These are phyloP conservation scores for Chymomyza fuscimana DNA, from an alignment of 2,888 invertebrate genomes.

Conservation along the genomic window DNA sequence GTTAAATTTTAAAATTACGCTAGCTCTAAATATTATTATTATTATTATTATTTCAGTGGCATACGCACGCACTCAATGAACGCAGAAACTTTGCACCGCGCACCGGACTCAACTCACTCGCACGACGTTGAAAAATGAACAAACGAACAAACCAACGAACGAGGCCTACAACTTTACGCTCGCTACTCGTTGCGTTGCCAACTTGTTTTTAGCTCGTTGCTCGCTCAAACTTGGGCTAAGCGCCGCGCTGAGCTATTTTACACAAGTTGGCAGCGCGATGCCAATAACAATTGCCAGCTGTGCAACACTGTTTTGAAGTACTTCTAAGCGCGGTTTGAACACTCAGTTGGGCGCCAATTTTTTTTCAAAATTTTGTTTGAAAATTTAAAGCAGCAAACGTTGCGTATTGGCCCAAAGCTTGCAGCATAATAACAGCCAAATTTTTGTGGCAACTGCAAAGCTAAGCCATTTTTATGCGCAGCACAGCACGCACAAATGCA, in stretches of 20 bases:
- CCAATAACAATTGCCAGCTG: not conserved
- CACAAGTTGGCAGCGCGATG: not conserved
- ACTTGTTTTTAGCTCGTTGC: not conserved
- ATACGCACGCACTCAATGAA: slow-evolving; percentile 8
- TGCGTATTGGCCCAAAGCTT: not conserved
- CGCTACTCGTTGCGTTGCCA: not conserved
- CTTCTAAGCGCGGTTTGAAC: not conserved
- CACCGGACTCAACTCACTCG: not conserved
- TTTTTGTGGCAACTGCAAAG: not conserved
- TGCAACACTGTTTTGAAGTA: slow-evolving; percentile 1
- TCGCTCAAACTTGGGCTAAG: not conserved
- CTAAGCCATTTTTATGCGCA: not conserved
- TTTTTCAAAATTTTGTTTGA: not conserved
- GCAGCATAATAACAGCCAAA: not conserved
- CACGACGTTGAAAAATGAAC: slow-evolving; percentile 3
- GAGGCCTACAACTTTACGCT: not conserved
- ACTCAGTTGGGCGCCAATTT: not conserved
- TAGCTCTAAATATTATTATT: not conserved
- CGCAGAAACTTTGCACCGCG: slow-evolving; percentile 1
- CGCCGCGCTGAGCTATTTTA: not conserved
- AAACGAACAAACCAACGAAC: not conserved
- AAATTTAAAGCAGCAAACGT: not conserved
- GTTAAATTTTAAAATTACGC: not conserved
- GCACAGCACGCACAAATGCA: too few relatives aligned
- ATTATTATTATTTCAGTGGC: not conserved